Conservation (phyloP, 2,113 vertebrate species). For the Phrynosoma platyrhinos region DNA sequence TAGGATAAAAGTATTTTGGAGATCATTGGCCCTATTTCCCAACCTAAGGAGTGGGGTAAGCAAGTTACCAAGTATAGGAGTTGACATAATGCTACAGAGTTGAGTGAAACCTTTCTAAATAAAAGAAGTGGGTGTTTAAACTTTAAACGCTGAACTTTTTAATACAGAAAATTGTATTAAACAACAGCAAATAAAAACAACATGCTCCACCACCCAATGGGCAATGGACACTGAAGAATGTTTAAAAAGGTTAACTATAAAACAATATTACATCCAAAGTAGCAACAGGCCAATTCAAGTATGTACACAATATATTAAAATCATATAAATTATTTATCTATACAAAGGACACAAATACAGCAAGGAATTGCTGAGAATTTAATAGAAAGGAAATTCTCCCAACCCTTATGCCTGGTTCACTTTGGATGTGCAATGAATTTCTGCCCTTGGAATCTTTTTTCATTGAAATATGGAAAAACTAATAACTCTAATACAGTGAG, state of each 20-base stretch:
- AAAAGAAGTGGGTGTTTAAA: constrained; percentile 54
- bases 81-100: constrained; percentile 30
- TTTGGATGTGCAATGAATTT: constrained; percentile 37
- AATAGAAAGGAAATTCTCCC: constrained; percentile 52
- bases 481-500: constrained; percentile 53
- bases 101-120: constrained; percentile 52
- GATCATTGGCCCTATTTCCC: constrained; percentile 42
- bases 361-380: constrained; percentile 70
- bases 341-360: constrained; percentile 84
- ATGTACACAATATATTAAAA: constrained; percentile 88
- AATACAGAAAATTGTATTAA: constrained; percentile 68
- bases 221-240: constrained; percentile 69
- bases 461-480: constrained; percentile 42
- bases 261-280: constrained; percentile 76
- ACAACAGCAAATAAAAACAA: constrained; percentile 73
- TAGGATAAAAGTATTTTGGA: constrained; percentile 59
- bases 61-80: constrained; percentile 32
- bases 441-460: constrained; percentile 10
- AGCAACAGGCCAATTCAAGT: constrained; percentile 79
- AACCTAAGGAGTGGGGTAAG: constrained; percentile 19
- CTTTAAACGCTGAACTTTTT: constrained; percentile 60
- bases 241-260: constrained; percentile 73
- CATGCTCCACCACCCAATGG: constrained; percentile 47
- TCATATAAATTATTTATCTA: constrained; percentile 88
- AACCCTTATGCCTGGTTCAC: constrained; percentile 35